phyloP scores from a whole-genome alignment of 2,797 vertebrate species.

The Harpagifer antarcticus region DNA sequence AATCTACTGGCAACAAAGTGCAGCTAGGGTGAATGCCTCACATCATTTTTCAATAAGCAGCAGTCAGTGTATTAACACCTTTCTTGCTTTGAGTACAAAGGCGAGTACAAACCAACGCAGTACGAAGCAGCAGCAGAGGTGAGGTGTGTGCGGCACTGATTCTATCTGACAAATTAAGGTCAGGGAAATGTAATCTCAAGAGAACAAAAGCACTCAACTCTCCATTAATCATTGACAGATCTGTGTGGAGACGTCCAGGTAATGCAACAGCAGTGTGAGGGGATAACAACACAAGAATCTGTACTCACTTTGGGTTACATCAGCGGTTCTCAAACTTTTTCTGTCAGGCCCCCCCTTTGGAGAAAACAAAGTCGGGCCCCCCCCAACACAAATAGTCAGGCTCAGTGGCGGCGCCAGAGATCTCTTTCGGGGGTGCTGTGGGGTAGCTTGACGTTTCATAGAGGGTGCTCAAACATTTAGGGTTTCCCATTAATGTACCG shows the following conservation, averaged over 20 bases:
- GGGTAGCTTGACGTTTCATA: no score
- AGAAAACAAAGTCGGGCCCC: no score
- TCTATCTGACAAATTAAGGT: slow-evolving; percentile 35
- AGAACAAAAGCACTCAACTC: slow-evolving; percentile 36
- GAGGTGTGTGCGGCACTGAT: slow-evolving; percentile 39
- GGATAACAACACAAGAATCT: slow-evolving; percentile 19
- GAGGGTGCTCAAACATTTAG: no score
- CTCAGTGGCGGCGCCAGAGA: no score
- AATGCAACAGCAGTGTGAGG: slow-evolving; percentile 8
- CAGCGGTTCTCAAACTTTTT: no score
- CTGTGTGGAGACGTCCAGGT: slow-evolving; percentile 10
- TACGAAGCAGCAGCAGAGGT: slow-evolving; percentile 25
- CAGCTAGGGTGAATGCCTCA: slow-evolving; percentile 47
- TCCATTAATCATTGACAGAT: slow-evolving; percentile 53
- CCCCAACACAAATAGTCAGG: no score
- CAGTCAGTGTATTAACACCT: slow-evolving; percentile 49
- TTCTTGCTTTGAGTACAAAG: slow-evolving; percentile 30
- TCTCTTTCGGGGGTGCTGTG: no score
- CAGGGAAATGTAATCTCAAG: slow-evolving; percentile 40
- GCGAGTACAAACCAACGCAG: background rate
- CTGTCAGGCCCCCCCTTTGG: no score
- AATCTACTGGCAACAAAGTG: slow-evolving; percentile 64
- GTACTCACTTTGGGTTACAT: slow-evolving; percentile 13
- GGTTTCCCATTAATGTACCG: no score
- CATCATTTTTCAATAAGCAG: slow-evolving; percentile 58